Conservation (phyloP, 1,140 invertebrate species). For the Vanessa atalanta region DNA sequence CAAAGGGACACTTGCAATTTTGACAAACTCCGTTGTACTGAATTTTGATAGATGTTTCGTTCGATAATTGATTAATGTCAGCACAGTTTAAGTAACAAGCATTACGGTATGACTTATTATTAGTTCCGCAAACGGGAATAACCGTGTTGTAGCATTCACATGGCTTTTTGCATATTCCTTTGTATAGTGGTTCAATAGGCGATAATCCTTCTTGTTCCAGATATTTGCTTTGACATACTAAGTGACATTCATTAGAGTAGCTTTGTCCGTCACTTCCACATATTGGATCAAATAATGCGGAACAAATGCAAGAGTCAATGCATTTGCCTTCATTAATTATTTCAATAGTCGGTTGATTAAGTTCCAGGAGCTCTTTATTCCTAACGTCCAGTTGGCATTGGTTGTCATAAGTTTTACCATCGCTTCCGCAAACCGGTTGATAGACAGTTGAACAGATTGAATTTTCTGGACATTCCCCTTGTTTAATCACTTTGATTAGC, state of each 20-base stretch:
- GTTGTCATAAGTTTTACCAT: slow-evolving; percentile 40
- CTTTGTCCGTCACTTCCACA: slow-evolving; percentile 48
- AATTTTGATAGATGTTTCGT: slow-evolving; percentile 68
- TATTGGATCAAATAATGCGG: slow-evolving; percentile 30
- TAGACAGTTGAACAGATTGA: slow-evolving; percentile 33
- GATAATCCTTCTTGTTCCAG: slow-evolving; percentile 32
- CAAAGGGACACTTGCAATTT: slow-evolving; percentile 81
- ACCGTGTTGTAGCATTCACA: slow-evolving; percentile 34
- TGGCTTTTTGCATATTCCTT: slow-evolving; percentile 33
- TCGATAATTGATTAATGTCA: slow-evolving; percentile 18
- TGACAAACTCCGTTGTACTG: slow-evolving; percentile 84
- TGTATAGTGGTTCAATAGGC: slow-evolving; percentile 22
- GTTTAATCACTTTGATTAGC: slow-evolving; percentile 16
- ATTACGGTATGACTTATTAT: slow-evolving; percentile 89
- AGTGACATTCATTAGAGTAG: slow-evolving; percentile 43
- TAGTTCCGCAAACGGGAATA: slow-evolving; percentile 87
- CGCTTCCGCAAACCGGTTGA: slow-evolving; percentile 42
- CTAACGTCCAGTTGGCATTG: slow-evolving; percentile 33
- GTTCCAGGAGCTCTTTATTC: slow-evolving; percentile 29
- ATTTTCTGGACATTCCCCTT: slow-evolving; percentile 28
- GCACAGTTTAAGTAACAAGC: slow-evolving; percentile 53
- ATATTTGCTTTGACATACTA: slow-evolving; percentile 39
- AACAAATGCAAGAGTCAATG: slow-evolving; percentile 19
- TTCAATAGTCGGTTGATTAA: slow-evolving; percentile 5
- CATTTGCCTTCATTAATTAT: slow-evolving; percentile 38